Evolutionary conservation across 2,888 invertebrate genomes (phyloP).

Genomic region (Xylota sylvarum): DNA sequence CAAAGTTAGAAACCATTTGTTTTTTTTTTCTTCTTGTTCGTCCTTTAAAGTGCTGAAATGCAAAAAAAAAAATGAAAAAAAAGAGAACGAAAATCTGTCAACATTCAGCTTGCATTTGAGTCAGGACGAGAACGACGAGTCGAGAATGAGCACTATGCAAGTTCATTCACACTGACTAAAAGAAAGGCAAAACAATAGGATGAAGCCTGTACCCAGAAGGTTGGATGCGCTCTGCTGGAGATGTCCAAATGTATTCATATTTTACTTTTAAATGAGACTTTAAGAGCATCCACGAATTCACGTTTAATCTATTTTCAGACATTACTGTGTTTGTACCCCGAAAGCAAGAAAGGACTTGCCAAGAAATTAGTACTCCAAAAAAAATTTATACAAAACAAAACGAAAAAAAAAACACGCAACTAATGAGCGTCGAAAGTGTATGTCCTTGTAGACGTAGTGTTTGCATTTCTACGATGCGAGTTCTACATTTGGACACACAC

Average conservation of each 20-base stretch:
- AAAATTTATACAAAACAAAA: background rate
- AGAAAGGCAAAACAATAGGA: constrained; percentile 55
- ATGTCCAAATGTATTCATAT: constrained; percentile 67
- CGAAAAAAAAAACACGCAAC: constrained; percentile 49
- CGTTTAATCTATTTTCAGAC: constrained; percentile 50
- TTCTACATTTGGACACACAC: constrained; percentile 31
- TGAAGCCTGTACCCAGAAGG: constrained; percentile 44
- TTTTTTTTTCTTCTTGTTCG: constrained; percentile 5
- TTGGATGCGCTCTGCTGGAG: constrained; percentile 16
- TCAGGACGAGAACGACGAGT: constrained; percentile 30
- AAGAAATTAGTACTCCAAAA: constrained; percentile 58
- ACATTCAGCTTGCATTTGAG: constrained; percentile 46
- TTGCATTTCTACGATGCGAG: constrained; percentile 3
- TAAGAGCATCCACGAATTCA: constrained; percentile 54
- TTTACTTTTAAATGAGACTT: constrained; percentile 69
- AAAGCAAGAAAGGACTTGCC: constrained; percentile 35
- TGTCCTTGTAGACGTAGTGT: constrained; percentile 15
- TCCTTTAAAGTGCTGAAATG: constrained; percentile 35
- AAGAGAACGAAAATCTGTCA: constrained; percentile 45
- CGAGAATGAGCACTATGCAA: constrained; percentile 43
- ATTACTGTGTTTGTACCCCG: constrained; percentile 31
- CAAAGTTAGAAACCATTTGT: constrained; percentile 32
- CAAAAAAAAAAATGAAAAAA: constrained; percentile 25
- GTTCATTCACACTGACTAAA: constrained; percentile 68
- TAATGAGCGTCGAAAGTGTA: constrained; percentile 58